Conservation (phyloP, 2,113 vertebrate species). For the Beaufortia kweichowensis region DNA sequence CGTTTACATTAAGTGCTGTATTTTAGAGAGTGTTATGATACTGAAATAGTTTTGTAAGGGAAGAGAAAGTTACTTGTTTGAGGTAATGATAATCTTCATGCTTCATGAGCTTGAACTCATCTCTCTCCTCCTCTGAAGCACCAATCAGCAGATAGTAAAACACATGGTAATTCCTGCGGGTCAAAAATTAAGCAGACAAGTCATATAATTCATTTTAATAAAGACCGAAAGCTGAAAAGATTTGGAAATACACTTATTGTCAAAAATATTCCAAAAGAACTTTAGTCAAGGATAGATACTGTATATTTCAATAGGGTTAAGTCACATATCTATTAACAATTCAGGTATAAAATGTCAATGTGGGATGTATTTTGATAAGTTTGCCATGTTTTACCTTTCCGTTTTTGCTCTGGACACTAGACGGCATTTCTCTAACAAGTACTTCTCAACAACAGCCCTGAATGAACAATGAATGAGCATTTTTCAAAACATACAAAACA, state of each 20-base stretch:
- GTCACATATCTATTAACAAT: not conserved
- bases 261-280: too few relatives aligned
- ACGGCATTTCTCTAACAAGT: slow-evolving; percentile 92
- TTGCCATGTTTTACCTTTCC: slow-evolving; percentile 78
- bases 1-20: too few relatives aligned
- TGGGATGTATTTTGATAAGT: too few relatives aligned
- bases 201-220: not conserved
- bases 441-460: slow-evolving; percentile 94
- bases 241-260: too few relatives aligned
- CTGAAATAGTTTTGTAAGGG: not conserved
- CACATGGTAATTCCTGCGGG: slow-evolving; percentile 90
- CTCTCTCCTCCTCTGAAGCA: slow-evolving; percentile 81
- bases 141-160: slow-evolving; percentile 94
- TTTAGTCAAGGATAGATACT: too few relatives aligned
- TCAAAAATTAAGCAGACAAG: not conserved
- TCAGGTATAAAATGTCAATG: not conserved
- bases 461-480: too few relatives aligned
- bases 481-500: too few relatives aligned
- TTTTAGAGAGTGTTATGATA: too few relatives aligned
- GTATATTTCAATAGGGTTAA: not conserved
- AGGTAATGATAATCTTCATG: slow-evolving; percentile 95
- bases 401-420: slow-evolving; percentile 87
- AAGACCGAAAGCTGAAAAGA: too few relatives aligned
- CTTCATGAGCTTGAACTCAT: slow-evolving; percentile 85
- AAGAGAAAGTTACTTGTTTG: slow-evolving; percentile 82